A percentile compares a stretch with the other conserved stretches of the same genome.
Evolutionary conservation across 2,113 vertebrate genomes (phyloP).

Genomic region (Aramus guarauna): DNA sequence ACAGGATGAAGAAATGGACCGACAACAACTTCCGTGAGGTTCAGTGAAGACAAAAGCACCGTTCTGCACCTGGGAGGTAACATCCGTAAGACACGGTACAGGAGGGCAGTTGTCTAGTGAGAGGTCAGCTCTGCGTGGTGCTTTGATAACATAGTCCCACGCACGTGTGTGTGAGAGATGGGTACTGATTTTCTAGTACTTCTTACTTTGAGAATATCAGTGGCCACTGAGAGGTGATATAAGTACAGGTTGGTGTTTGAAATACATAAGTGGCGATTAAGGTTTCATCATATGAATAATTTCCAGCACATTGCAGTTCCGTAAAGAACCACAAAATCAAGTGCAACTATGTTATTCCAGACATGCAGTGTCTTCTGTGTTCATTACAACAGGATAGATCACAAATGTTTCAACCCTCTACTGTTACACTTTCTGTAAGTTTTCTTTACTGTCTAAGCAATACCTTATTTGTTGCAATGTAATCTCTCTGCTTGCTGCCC

Average conservation of each 20-base stretch:
- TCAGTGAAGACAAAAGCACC: not conserved
- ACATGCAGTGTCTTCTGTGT: not conserved
- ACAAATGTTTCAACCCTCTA: not conserved
- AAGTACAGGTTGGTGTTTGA: not conserved
- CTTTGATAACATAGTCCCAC: not conserved
- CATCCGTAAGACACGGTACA: not conserved
- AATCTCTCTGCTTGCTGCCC: not conserved
- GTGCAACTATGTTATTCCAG: not conserved
- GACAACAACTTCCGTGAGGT: not conserved
- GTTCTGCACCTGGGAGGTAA: not conserved
- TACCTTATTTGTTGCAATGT: not conserved
- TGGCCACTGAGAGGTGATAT: not conserved
- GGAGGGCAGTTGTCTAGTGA: not conserved
- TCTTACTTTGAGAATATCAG: not conserved
- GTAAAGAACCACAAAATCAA: not conserved
- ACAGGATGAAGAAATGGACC: not conserved
- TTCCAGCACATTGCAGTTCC: not conserved
- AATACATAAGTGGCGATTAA: not conserved
- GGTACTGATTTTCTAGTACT: not conserved
- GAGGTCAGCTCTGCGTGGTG: not conserved
- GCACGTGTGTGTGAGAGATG: not conserved
- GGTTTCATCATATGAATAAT: not conserved
- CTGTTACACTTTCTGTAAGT: not conserved
- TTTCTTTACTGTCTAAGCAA: not conserved
- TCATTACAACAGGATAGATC: not conserved